These are phyloP conservation scores for Theodoxus fluviatilis DNA, from an alignment of 2,888 invertebrate genomes.

Conservation along the genomic window DNA sequence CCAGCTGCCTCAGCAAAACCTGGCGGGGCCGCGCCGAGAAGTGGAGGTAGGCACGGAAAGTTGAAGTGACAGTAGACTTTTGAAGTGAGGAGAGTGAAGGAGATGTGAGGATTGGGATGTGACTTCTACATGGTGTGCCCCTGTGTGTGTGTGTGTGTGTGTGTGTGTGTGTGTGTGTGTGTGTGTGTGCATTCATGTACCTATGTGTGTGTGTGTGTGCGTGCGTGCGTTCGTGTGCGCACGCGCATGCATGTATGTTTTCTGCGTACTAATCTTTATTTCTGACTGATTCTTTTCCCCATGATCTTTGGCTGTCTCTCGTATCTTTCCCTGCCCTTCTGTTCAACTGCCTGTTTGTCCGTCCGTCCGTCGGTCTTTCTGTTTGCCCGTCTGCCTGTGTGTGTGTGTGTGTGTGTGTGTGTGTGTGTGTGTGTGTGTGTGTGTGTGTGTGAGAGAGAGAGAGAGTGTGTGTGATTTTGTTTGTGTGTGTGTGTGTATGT, in stretches of 20 bases:
- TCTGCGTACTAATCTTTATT: constrained; percentile 11
- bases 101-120: not conserved
- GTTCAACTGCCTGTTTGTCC: no score
- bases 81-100: no score
- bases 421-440: constrained; percentile 3
- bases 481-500: not conserved
- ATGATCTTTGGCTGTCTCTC: constrained; percentile 1
- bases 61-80: no score
- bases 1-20: no score
- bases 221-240: constrained; percentile 12
- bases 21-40: no score
- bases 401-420: constrained; percentile 13
- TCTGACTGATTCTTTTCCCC: constrained; percentile 18
- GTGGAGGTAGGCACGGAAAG: no score
- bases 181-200: not conserved
- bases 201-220: constrained; percentile 10
- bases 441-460: constrained; percentile 4
- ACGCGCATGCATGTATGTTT: not conserved
- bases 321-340: constrained; percentile 3
- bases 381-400: no score
- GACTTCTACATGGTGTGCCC: not conserved
- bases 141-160: constrained; percentile 7
- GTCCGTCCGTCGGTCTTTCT: no score
- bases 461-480: constrained; percentile 8
- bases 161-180: not conserved